Percentiles rank a stretch among this genome's conserved stretches.
phyloP scores from a whole-genome alignment of 2,113 vertebrate genomes.

The Urocolius indicus region DNA sequence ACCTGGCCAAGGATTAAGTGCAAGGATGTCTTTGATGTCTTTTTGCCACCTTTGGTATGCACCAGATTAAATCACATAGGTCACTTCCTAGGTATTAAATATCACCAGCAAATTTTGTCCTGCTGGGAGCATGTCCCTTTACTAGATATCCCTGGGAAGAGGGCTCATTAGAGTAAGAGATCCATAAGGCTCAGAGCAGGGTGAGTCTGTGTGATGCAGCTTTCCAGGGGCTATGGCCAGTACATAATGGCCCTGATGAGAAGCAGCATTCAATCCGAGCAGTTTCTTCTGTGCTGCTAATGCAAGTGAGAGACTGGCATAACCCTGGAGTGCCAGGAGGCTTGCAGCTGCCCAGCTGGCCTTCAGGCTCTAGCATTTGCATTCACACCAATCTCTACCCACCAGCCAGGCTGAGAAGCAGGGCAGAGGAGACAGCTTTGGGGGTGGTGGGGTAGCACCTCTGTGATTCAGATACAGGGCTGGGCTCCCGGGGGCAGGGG shows the following conservation, averaged over 20 bases:
- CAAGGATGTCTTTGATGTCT: constrained; percentile 30
- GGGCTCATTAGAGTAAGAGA: background rate
- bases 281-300: background rate
- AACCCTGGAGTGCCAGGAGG: background rate
- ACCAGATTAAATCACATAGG: constrained; percentile 26
- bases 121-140: background rate
- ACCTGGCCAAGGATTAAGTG: constrained; percentile 5
- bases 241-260: background rate
- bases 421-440: background rate
- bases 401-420: background rate
- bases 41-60: constrained; percentile 21
- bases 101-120: background rate
- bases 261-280: background rate
- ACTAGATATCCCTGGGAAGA: constrained; percentile 1
- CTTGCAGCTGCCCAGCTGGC: background rate
- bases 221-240: background rate
- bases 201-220: background rate
- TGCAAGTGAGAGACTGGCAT: background rate
- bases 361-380: background rate
- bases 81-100: constrained; percentile 46
- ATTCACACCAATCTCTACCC: background rate
- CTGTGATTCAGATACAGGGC: background rate
- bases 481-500: constrained; percentile 28
- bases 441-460: background rate
- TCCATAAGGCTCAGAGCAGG: background rate